phyloP scores from a whole-genome alignment of 2,113 vertebrate species.

The Eleginops maclovinus region DNA sequence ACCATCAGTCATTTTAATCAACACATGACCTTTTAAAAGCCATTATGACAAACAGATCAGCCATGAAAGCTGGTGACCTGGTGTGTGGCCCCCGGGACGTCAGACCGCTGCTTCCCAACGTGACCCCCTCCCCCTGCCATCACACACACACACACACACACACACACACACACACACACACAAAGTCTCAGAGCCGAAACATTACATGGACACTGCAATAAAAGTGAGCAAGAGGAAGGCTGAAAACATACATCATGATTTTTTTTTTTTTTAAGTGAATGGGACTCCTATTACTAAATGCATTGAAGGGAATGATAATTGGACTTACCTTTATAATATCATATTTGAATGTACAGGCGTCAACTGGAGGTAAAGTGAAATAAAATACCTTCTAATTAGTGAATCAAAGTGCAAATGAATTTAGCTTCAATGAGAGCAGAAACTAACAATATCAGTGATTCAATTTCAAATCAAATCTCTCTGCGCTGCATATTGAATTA shows the following conservation, averaged over 20 bases:
- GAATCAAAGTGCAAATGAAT: constrained; percentile 70
- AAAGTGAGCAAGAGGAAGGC: neutral
- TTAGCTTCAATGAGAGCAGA: constrained; percentile 66
- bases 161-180: neutral
- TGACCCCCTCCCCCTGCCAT: constrained; percentile 9
- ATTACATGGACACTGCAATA: neutral
- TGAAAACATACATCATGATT: neutral
- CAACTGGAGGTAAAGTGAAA: constrained; percentile 64
- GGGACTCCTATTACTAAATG: neutral
- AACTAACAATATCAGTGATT: constrained; percentile 69
- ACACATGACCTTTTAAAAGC: constrained; percentile 81
- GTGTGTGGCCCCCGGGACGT: constrained; percentile 53
- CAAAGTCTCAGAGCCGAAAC: neutral
- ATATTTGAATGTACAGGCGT: constrained; percentile 46
- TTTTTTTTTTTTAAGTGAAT: neutral
- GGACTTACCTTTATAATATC: constrained; percentile 40
- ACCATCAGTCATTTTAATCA: constrained; percentile 80
- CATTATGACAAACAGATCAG: constrained; percentile 79
- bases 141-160: neutral
- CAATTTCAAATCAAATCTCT: constrained; percentile 71
- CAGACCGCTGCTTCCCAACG: constrained; percentile 22
- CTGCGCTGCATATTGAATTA: constrained; percentile 68
- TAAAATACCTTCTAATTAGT: constrained; percentile 78
- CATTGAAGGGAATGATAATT: constrained; percentile 8
- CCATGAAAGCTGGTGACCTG: constrained; percentile 72